Conservation (phyloP, 2,113 vertebrate genomes). For the Dromas ardeola region DNA sequence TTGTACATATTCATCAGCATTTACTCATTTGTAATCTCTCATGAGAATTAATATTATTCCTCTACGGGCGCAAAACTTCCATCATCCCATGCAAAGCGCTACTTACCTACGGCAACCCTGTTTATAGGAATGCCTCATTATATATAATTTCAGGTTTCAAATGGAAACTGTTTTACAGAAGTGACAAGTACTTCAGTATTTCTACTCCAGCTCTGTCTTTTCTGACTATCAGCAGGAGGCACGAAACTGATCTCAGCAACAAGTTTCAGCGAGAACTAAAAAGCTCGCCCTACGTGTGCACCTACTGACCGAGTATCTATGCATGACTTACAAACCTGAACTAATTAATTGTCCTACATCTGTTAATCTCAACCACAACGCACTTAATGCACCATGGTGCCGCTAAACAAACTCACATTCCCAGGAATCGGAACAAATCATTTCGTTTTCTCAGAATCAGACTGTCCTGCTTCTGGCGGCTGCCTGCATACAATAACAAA, state of each 20-base stretch:
- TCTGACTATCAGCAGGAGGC: neutral
- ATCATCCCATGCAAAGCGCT: neutral
- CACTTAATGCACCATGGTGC: neutral
- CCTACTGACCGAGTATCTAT: neutral
- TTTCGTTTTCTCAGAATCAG: neutral
- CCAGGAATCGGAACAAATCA: neutral
- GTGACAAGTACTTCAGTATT: constrained; percentile 5
- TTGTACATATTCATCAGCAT: constrained; percentile 18
- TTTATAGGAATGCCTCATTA: constrained; percentile 25
- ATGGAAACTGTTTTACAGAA: constrained; percentile 8
- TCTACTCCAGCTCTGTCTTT: neutral
- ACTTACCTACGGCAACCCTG: neutral
- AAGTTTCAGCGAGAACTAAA: neutral
- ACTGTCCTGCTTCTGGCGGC: neutral
- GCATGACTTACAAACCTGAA: neutral
- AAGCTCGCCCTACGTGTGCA: neutral
- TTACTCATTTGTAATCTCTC: constrained; percentile 27
- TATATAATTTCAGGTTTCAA: constrained; percentile 43
- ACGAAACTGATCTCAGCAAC: neutral
- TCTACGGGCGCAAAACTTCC: neutral
- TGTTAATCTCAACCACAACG: neutral
- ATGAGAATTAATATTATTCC: constrained; percentile 35
- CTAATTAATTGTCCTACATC: constrained; percentile 13
- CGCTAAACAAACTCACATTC: neutral
- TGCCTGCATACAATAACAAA: neutral